Conservation (phyloP, 2,888 invertebrate genomes). For the Phyllotreta striolata region DNA sequence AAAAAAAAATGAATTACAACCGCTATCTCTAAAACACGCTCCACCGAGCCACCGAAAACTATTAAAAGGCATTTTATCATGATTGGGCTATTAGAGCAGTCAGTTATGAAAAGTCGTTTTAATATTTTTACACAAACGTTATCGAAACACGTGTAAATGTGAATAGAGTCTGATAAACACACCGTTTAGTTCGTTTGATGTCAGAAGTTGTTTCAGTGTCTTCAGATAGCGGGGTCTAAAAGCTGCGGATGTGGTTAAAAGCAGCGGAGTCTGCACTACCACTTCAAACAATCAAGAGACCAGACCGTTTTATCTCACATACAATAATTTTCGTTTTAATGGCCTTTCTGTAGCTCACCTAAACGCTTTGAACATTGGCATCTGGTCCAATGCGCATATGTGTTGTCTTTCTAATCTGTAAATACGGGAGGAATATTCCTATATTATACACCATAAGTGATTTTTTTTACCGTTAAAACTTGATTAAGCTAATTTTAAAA, state of each 20-base stretch:
- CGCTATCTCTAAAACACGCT: conserved; percentile 1
- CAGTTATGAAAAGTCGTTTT: conserved; percentile 28
- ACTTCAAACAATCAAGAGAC: conserved; percentile 47
- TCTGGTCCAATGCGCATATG: conserved; percentile 33
- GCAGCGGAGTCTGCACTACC: conserved; percentile 44
- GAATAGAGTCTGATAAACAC: conserved; percentile 36
- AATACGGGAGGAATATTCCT: conserved; percentile 3
- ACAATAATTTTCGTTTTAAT: conserved; percentile 40
- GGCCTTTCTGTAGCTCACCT: conserved; percentile 38
- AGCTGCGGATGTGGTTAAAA: conserved; percentile 52
- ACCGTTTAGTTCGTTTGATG: conserved; percentile 36
- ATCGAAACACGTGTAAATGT: conserved; percentile 39
- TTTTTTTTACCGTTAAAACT: too few relatives aligned
- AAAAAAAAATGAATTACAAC: conserved; percentile 6
- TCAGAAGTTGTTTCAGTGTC: conserved; percentile 47
- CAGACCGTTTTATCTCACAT: conserved; percentile 42
- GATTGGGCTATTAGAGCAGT: conserved; percentile 27
- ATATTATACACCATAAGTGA: neutral
- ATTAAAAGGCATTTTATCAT: conserved; percentile 19
- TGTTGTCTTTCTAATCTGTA: conserved; percentile 23
- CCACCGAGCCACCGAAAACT: conserved; percentile 14
- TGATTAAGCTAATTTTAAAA: too few relatives aligned
- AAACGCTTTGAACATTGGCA: conserved; percentile 36
- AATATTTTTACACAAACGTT: conserved; percentile 28
- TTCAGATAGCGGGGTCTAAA: conserved; percentile 51